Evolutionary conservation across 2,797 vertebrate species (phyloP).

Genomic region (Sebastes hubbsi): DNA sequence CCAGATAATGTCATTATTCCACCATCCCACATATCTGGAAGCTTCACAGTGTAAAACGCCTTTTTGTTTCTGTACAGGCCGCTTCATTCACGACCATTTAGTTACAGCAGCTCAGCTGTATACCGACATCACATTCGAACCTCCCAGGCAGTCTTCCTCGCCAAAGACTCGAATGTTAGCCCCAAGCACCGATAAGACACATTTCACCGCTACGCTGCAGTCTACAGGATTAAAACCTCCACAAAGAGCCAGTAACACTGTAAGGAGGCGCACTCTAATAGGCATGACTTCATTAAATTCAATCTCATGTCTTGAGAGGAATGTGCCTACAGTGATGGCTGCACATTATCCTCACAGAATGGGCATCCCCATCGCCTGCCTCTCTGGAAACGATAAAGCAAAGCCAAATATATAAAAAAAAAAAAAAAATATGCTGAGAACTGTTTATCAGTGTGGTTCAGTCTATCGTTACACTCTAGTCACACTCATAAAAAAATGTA

Average conservation of each 20-base stretch:
- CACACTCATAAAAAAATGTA: background rate
- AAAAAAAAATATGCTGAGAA: conserved; percentile 3
- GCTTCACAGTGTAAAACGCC: conserved; percentile 18
- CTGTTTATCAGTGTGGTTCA: background rate
- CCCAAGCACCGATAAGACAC: conserved; percentile 54
- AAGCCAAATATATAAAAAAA: conserved; percentile 10
- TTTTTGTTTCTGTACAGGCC: conserved; percentile 14
- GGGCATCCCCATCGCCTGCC: conserved; percentile 11
- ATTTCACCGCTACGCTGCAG: conserved; percentile 36
- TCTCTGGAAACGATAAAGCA: conserved; percentile 37
- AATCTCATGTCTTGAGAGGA: conserved; percentile 57
- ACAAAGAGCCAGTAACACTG: conserved; percentile 59
- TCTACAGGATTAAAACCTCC: conserved; percentile 73
- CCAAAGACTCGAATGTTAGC: conserved; percentile 44
- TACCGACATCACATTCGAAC: conserved; percentile 27
- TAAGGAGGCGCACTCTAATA: conserved; percentile 61
- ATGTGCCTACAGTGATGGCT: conserved; percentile 43
- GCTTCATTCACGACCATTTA: conserved; percentile 27
- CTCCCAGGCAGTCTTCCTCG: conserved; percentile 26
- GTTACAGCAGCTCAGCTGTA: conserved; percentile 10
- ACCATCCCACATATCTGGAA: background rate
- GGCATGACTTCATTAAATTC: conserved; percentile 76
- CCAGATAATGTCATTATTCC: background rate
- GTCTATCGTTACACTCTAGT: background rate
- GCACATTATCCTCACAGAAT: conserved; percentile 34